Evolutionary conservation across 2,797 vertebrate genomes (phyloP), one percentile per base, ranked within the genome.

Genomic region (Numenius phaeopus): DNA sequence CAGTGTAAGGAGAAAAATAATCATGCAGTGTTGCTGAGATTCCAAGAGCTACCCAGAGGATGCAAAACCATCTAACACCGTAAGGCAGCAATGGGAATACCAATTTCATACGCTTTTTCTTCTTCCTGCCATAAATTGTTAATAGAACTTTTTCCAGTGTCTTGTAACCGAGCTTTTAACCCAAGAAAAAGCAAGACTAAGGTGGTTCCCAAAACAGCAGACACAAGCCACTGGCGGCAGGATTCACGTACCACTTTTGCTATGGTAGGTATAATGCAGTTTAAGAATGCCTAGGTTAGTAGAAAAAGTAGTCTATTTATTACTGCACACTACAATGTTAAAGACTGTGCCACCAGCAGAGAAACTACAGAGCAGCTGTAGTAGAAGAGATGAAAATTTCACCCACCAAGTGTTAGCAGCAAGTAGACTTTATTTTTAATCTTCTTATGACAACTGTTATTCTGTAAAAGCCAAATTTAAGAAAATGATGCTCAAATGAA

Each of bases 361-460:
- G 88, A 93, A 95, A 87, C 75, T 89, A 71, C 59, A 89, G 75
- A 90, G 75, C 81, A 96, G 88, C 91, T 95, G 78, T 85, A 94
- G 76, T 47, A 87, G 54, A 85, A 86, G 42, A 92, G 69, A 97
- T 80, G 82, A 85, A 92, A 95, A 94, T 94, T 92, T 92, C 86
- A 77, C 83, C 92, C 82, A 83, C 78, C 71, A 90, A 95, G 83
- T 86, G 89, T 95, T 96, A 96, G 61, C 94, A 87, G 82, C 82
- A 94, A 94, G 94, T 93, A 96, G 93, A 92, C 76, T 97, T 95
- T 94, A 91, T 94, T 95, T 91, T 94, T 91, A 96, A 95, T 93
- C 78, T 65, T 93, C 77, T 95, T 89, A 95, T 77, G 70, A 95
- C 93, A 96, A 97, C 87, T 92, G 81, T 90, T 94, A 90, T 93